Evolutionary conservation across 2,797 vertebrate genomes (phyloP).

Genomic region (Scarus forsteni): DNA sequence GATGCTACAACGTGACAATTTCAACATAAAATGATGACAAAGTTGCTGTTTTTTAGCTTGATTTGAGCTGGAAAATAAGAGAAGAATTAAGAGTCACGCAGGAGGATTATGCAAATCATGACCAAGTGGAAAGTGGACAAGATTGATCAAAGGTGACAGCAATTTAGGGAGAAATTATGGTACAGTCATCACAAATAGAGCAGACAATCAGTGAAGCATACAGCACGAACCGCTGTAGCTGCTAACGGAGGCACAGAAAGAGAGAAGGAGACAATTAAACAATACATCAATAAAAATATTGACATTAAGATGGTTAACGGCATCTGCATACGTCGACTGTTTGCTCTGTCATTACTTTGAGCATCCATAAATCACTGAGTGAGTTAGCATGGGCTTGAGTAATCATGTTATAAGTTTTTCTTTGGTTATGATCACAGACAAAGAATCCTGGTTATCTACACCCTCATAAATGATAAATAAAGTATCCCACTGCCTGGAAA

Average conservation of each 20-base stretch:
- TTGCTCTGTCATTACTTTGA: slow-evolving; percentile 10
- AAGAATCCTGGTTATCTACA: too few species aligned
- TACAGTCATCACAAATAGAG: slow-evolving; percentile 50
- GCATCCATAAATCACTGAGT: neutral
- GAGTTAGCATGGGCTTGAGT: too few species aligned
- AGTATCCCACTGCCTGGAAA: too few species aligned
- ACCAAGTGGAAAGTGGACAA: slow-evolving; percentile 46
- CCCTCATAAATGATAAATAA: too few species aligned
- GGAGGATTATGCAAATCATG: slow-evolving; percentile 63
- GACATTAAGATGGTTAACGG: slow-evolving; percentile 34
- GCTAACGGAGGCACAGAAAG: slow-evolving; percentile 3
- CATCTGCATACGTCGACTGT: slow-evolving; percentile 11
- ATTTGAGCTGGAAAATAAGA: slow-evolving; percentile 39
- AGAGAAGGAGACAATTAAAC: slow-evolving; percentile 42
- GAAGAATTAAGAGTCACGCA: slow-evolving; percentile 7
- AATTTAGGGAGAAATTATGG: slow-evolving; percentile 64
- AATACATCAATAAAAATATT: slow-evolving; percentile 42
- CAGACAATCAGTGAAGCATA: slow-evolving; percentile 32
- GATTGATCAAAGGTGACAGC: slow-evolving; percentile 74
- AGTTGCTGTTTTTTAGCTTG: slow-evolving; percentile 28
- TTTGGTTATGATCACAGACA: too few species aligned
- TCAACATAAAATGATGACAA: slow-evolving; percentile 10
- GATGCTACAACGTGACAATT: too few species aligned
- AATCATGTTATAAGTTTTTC: too few species aligned
- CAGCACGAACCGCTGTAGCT: slow-evolving; percentile 19